Evolutionary conservation across 1,140 invertebrate genomes (phyloP), one percentile per base, ranked within the genome.

Genomic region (Ips nitidus): DNA sequence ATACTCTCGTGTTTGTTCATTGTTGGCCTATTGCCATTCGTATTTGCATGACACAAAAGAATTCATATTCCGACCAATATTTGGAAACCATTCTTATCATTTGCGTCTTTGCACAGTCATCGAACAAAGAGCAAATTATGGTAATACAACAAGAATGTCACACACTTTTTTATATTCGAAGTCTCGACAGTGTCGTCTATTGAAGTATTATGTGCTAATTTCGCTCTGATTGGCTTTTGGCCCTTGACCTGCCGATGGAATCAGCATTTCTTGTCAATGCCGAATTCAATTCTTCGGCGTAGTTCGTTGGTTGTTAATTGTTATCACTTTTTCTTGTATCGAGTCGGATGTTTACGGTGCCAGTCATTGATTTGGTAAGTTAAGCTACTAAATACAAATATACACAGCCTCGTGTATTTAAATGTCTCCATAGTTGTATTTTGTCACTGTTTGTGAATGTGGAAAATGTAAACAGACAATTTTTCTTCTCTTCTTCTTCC

Each of bases 201-300:
- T 59, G 41, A 52, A 36, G 40, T 41, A 70, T 70, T 70, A 58
- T 70, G 55, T 70, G 68, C 47, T 70, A 70, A 70, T 70, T 70
- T 70, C 60, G 53, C 50, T 61, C 52, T 69, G 60, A 64, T 70
- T 64, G 68, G 53, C 68, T 70, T 70, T 59, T 64, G 68, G 47
- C 68, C 45, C 61, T 64, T 70, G 68, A 70, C 66, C 59, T 56
- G 60, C 52, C 43, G 45, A 57, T 56, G 59, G 50, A 69, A 69
- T 66, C 64, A 66, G 56, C 41, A 58, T 37, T 66, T 66, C 64
- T 58, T 58, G 55, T 38, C 43, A 41, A 39, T 40, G 37, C 56
- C 39, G 40, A 41, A 66, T 66, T 56, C 2, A 52, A 66, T 58
- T 66, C 64, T 66, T 58, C 64, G 43, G 62, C 40, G 62, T 52